A percentile compares a stretch with the other conserved stretches of the same genome.
These are phyloP conservation scores for Paratilapia polleni DNA, from an alignment of 2,113 vertebrate species.

Conservation along the genomic window DNA sequence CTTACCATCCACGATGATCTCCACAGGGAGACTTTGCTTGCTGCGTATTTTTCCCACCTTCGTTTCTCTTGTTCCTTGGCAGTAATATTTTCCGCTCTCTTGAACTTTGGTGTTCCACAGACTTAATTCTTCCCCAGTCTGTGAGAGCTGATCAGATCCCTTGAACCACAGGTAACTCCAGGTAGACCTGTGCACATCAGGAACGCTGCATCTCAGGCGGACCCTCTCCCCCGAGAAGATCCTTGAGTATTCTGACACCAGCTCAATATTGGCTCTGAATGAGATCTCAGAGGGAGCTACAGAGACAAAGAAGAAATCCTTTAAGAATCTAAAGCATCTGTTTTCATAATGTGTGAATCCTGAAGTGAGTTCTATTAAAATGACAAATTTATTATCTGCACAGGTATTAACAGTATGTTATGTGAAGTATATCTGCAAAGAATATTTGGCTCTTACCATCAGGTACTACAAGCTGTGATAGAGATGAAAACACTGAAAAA, in stretches of 20 bases:
- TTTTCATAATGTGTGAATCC: neutral
- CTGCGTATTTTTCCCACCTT: neutral
- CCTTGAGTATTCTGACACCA: neutral
- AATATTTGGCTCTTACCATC: slow-evolving; percentile 28
- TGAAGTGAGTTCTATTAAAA: neutral
- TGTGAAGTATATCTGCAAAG: neutral
- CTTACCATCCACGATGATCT: slow-evolving; percentile 74
- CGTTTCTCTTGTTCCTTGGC: slow-evolving; percentile 51
- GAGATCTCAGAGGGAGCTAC: rapidly evolving
- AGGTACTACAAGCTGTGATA: slow-evolving; percentile 12
- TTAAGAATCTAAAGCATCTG: rapidly evolving
- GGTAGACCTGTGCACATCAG: neutral
- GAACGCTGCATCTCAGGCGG: slow-evolving; percentile 58
- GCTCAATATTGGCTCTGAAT: slow-evolving; percentile 9
- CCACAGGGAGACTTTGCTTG: slow-evolving; percentile 61
- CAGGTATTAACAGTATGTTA: neutral
- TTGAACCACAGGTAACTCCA: slow-evolving; percentile 74
- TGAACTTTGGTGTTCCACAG: neutral
- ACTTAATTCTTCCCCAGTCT: rapidly evolving
- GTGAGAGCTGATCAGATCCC: slow-evolving; percentile 4
- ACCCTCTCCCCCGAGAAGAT: slow-evolving; percentile 67
- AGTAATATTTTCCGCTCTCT: slow-evolving; percentile 62
- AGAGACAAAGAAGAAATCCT: neutral
- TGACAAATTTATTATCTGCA: neutral
- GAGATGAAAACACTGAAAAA: slow-evolving; percentile 56